A percentile compares a stretch with the other conserved stretches of the same genome.
phyloP scores from a whole-genome alignment of 2,113 vertebrate genomes.

The Motacilla tschutschensis region DNA sequence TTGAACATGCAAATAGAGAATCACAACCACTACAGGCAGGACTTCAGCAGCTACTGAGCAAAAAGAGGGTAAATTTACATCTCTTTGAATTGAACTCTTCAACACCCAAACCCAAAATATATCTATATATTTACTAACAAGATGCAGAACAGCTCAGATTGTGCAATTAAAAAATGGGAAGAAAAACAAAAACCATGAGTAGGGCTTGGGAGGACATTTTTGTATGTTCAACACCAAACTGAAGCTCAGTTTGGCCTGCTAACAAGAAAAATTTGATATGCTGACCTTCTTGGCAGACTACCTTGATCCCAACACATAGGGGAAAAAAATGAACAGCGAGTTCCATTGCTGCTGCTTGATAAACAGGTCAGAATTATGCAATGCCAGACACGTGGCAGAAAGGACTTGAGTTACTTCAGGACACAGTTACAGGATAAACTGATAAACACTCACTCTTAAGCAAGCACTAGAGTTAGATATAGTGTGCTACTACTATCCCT shows the following conservation, averaged over 20 bases:
- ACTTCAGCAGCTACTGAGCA: background rate
- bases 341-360: background rate
- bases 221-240: background rate
- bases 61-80: background rate
- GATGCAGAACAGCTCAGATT: background rate
- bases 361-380: conserved; percentile 13
- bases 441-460: background rate
- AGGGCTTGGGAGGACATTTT: background rate
- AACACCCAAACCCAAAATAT: background rate
- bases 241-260: background rate
- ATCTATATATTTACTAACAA: background rate
- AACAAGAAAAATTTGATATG: background rate
- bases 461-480: background rate
- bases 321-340: background rate
- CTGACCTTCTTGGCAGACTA: background rate
- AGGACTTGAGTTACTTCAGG: background rate
- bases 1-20: background rate
- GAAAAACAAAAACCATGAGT: background rate
- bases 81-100: background rate
- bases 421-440: background rate
- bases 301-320: background rate
- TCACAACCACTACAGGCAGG: background rate
- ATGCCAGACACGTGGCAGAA: background rate
- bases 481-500: background rate
- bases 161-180: background rate